phyloP scores from a whole-genome alignment of 2,113 vertebrate genomes.

The Paracanthobrama guichenoti region DNA sequence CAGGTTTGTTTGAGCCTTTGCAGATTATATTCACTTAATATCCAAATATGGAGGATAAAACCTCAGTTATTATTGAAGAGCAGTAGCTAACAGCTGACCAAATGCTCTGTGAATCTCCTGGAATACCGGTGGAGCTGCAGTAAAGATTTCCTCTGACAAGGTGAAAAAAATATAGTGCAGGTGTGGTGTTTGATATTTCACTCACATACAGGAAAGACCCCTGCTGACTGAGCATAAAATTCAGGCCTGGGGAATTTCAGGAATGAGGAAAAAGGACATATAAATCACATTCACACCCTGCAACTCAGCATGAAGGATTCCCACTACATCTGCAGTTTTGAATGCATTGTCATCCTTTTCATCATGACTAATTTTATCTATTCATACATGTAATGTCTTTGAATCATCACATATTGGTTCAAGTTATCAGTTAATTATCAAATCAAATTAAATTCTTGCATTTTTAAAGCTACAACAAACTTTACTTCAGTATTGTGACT shows the following conservation, averaged over 20 bases:
- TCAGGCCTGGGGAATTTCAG: neutral
- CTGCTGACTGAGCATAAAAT: constrained; percentile 19
- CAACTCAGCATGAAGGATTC: neutral
- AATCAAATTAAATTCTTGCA: neutral
- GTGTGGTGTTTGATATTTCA: constrained; percentile 10
- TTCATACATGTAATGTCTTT: neutral
- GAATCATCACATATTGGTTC: neutral
- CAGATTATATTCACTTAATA: neutral
- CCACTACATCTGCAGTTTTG: neutral
- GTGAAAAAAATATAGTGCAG: neutral
- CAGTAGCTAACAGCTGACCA: neutral
- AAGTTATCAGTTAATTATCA: neutral
- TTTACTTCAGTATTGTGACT: too few relatives aligned
- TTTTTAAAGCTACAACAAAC: too few relatives aligned
- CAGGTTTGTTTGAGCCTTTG: neutral
- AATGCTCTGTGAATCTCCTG: neutral
- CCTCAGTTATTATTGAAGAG: neutral
- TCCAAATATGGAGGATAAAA: neutral
- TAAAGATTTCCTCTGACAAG: neutral
- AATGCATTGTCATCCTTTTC: neutral
- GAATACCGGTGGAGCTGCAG: neutral
- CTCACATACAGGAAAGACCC: neutral
- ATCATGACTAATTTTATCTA: too few relatives aligned
- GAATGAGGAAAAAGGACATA: neutral
- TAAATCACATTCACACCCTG: neutral